phyloP scores from a whole-genome alignment of 64 coral and sea anemone genomes.

The Porites australiensis region DNA sequence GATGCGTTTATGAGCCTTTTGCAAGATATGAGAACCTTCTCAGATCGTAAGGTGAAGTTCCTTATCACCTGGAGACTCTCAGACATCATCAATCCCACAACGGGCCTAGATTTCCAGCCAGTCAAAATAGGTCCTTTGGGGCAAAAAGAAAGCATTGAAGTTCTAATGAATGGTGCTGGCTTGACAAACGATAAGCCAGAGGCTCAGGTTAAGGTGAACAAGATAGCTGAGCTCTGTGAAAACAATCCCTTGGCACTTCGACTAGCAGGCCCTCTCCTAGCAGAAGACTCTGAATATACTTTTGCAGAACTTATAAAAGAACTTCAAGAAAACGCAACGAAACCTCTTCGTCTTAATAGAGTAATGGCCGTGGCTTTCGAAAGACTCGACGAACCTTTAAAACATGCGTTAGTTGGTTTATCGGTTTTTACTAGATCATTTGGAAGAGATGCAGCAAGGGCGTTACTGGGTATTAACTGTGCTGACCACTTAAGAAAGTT shows the following conservation, averaged over 20 bases:
- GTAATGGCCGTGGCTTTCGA: constrained; percentile 52
- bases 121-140: constrained; percentile 35
- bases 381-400: neutral
- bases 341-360: neutral
- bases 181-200: no score
- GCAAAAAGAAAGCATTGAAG: constrained; percentile 2
- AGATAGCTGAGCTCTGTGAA: no score
- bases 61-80: constrained; percentile 48
- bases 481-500: constrained; percentile 13
- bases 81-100: neutral
- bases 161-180: constrained; percentile 29
- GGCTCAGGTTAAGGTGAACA: no score
- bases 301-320: constrained; percentile 32
- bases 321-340: constrained; percentile 2
- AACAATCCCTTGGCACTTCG: no score
- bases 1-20: constrained; percentile 18
- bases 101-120: neutral
- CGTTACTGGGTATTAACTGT: constrained; percentile 32
- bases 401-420: constrained; percentile 31
- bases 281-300: no score
- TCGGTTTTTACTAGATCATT: constrained; percentile 60
- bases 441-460: constrained; percentile 32
- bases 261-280: no score
- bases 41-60: constrained; percentile 39
- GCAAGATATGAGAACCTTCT: constrained; percentile 30